These are phyloP conservation scores for Stratiomys singularior DNA, from an alignment of 2,888 invertebrate species.

Conservation along the genomic window DNA sequence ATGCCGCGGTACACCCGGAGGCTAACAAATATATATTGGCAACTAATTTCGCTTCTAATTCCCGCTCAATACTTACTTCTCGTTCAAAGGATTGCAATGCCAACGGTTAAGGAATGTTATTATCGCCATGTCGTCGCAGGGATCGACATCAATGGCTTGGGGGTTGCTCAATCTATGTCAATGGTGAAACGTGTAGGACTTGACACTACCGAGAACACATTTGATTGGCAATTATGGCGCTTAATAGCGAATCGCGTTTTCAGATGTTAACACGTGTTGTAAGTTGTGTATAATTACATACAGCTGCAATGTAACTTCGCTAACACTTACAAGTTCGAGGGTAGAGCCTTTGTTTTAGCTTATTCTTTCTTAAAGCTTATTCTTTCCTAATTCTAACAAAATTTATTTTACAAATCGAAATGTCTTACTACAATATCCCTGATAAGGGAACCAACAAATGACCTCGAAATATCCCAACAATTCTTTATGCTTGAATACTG, in stretches of 20 bases:
- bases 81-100: constrained; percentile 1
- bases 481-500: too few species aligned
- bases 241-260: background rate
- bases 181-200: constrained; percentile 15
- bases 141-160: background rate
- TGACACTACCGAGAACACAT: background rate
- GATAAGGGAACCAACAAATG: too few species aligned
- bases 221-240: constrained; percentile 21
- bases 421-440: too few species aligned
- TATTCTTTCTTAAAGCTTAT: too few species aligned
- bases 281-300: too few species aligned
- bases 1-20: constrained; percentile 34
- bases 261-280: too few species aligned
- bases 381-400: too few species aligned
- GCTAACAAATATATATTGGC: constrained; percentile 48
- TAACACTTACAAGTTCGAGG: too few species aligned
- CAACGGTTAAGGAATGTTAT: constrained; percentile 33
- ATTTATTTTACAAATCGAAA: too few species aligned
- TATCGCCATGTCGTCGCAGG: constrained; percentile 26
- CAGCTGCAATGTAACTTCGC: too few species aligned
- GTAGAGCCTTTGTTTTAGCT: too few species aligned
- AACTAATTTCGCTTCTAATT: constrained; percentile 49
- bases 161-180: constrained; percentile 34
- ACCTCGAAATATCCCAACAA: too few species aligned
- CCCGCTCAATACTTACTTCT: constrained; percentile 49